Evolutionary conservation across 2,888 invertebrate genomes (phyloP).

Genomic region (Drosophila aldrichi): DNA sequence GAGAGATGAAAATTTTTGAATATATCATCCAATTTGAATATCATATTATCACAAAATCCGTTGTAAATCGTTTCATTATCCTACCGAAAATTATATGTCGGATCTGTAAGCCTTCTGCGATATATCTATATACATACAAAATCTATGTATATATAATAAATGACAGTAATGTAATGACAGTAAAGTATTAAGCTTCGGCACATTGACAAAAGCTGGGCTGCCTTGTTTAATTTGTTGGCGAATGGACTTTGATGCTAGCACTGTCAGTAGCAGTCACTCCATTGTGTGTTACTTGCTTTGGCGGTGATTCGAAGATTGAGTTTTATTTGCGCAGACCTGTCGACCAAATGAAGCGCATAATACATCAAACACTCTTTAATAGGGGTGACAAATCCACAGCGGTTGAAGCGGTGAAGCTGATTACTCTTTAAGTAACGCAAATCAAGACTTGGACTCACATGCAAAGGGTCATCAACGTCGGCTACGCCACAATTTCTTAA

Average conservation of each 20-base stretch:
- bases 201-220: neutral
- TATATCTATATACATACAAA: no score
- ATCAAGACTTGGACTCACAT: slow-evolving; percentile 17
- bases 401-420: slow-evolving; percentile 78
- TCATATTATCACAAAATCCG: no score
- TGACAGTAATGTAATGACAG: neutral
- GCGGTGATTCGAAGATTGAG: slow-evolving; percentile 57
- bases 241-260: slow-evolving; percentile 58
- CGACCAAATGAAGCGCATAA: slow-evolving; percentile 86
- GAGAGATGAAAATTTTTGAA: no score
- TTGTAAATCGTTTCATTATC: no score
- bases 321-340: slow-evolving; percentile 85
- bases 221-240: slow-evolving; percentile 31
- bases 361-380: slow-evolving; percentile 85
- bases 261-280: slow-evolving; percentile 60
- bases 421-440: slow-evolving; percentile 78
- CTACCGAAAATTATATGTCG: no score
- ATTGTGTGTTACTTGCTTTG: slow-evolving; percentile 38
- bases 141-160: neutral
- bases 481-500: slow-evolving; percentile 32
- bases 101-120: no score
- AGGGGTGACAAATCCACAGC: slow-evolving; percentile 85
- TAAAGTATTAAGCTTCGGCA: neutral
- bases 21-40: no score
- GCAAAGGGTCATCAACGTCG: slow-evolving; percentile 8